Evolutionary conservation across 2,888 invertebrate species (phyloP).

Genomic region (Phalangium opilio): DNA sequence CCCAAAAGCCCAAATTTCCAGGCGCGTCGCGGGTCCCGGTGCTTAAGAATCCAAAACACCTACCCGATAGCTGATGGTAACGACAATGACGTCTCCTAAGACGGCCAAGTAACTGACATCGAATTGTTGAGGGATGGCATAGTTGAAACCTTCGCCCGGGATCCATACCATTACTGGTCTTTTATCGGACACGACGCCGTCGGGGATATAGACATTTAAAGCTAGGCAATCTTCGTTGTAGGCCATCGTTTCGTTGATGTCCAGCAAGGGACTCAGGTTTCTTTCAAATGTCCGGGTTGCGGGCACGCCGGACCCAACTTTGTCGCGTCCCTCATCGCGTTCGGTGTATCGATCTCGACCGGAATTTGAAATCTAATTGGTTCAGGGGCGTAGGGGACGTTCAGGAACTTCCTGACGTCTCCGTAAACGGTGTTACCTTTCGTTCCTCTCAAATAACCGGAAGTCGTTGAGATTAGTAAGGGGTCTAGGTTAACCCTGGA

Average conservation of each 20-base stretch:
- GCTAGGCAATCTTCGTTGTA: conserved; percentile 58
- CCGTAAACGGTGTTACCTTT: not conserved
- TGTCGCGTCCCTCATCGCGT: conserved; percentile 28
- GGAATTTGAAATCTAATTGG: conserved; percentile 22
- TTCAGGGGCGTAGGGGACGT: conserved; percentile 24
- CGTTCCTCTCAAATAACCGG: conserved; percentile 12
- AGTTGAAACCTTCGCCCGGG: conserved; percentile 31
- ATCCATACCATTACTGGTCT: conserved; percentile 47
- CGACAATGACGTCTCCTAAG: conserved; percentile 37
- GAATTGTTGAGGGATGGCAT: conserved; percentile 27
- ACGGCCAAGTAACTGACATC: conserved; percentile 38
- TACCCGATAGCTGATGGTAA: conserved; percentile 39
- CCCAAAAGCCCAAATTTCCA: conserved; percentile 29
- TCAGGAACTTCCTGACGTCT: conserved; percentile 19
- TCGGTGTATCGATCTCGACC: conserved; percentile 37
- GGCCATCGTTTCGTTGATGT: conserved; percentile 9
- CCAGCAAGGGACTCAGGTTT: conserved; percentile 23
- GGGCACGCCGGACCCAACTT: conserved; percentile 20
- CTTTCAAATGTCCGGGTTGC: conserved; percentile 21
- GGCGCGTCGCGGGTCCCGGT: conserved; percentile 22
- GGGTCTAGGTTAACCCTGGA: no score
- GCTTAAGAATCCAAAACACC: conserved; percentile 32
- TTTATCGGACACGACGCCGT: conserved; percentile 35
- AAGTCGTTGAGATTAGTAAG: conserved; percentile 4
- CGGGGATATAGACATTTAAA: conserved; percentile 62